Evolutionary conservation across 2,113 vertebrate genomes (phyloP).

Genomic region (Setophaga coronata): DNA sequence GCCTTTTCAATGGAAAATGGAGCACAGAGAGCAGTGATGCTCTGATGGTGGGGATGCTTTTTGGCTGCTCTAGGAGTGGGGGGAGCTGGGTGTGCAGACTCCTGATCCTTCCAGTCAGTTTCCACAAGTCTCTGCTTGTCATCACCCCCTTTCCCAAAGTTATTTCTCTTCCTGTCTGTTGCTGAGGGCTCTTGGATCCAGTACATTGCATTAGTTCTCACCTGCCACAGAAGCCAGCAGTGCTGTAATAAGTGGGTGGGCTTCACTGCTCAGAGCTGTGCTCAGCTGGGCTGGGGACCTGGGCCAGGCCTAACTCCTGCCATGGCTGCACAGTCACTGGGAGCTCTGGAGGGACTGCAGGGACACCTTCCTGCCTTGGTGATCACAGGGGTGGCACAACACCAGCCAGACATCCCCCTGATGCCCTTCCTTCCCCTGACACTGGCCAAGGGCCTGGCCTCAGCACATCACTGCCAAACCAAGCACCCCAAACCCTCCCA

Average conservation of each 20-base stretch:
- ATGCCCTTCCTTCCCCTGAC: not conserved
- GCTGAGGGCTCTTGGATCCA: slow-evolving; percentile 40
- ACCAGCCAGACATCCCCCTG: not conserved
- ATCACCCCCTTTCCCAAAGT: slow-evolving; percentile 17
- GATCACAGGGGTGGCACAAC: not conserved
- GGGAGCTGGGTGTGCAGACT: not conserved
- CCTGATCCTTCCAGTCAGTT: not conserved
- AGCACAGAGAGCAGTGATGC: not conserved
- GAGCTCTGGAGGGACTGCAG: not conserved
- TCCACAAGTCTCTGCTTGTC: slow-evolving; percentile 22
- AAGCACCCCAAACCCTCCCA: not conserved
- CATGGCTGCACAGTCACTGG: not conserved
- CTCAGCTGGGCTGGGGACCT: not conserved
- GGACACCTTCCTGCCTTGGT: not conserved
- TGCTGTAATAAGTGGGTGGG: not conserved
- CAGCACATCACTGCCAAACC: not conserved
- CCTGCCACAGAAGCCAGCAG: not conserved
- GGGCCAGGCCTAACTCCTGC: not conserved
- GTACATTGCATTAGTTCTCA: not conserved
- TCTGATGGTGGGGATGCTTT: not conserved
- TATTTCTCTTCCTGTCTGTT: slow-evolving; percentile 33
- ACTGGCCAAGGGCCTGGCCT: not conserved
- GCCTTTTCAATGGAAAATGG: not conserved
- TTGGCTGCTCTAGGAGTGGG: not conserved
- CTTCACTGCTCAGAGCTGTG: not conserved